phyloP scores from a whole-genome alignment of 2,797 vertebrate genomes.

The Anolis apletophallus region DNA sequence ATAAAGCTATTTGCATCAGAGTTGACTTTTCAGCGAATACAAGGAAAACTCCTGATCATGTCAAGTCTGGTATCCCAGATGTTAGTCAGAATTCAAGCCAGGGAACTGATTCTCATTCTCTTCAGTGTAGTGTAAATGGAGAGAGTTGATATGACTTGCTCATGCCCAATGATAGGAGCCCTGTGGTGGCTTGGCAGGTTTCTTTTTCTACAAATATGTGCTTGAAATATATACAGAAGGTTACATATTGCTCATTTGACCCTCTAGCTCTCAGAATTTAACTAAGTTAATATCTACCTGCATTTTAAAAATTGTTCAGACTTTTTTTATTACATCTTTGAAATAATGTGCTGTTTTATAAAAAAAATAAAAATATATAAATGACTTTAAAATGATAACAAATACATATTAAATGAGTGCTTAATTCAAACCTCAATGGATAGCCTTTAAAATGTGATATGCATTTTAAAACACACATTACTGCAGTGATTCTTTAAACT shows the following conservation, averaged over 20 bases:
- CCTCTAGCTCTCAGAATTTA: not conserved
- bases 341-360: not conserved
- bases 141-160: slow-evolving; percentile 50
- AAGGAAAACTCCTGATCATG: slow-evolving; percentile 40
- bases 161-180: slow-evolving; percentile 69
- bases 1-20: not conserved
- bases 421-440: not conserved
- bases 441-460: not conserved
- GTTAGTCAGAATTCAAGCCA: slow-evolving; percentile 44
- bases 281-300: not conserved
- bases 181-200: slow-evolving; percentile 69
- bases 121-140: slow-evolving; percentile 57
- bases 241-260: slow-evolving; percentile 60
- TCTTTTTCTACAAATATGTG: slow-evolving; percentile 70
- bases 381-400: not conserved
- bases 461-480: not conserved
- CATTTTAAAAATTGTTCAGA: slow-evolving; percentile 21
- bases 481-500: not conserved
- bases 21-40: slow-evolving; percentile 5
- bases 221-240: slow-evolving; percentile 66
- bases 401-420: slow-evolving; percentile 1
- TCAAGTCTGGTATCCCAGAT: slow-evolving; percentile 54
- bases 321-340: not conserved
- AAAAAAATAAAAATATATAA: not conserved
- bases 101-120: slow-evolving; percentile 41